Conservation (phyloP, 2,113 vertebrate species). For the Pogonocichla stellata region DNA sequence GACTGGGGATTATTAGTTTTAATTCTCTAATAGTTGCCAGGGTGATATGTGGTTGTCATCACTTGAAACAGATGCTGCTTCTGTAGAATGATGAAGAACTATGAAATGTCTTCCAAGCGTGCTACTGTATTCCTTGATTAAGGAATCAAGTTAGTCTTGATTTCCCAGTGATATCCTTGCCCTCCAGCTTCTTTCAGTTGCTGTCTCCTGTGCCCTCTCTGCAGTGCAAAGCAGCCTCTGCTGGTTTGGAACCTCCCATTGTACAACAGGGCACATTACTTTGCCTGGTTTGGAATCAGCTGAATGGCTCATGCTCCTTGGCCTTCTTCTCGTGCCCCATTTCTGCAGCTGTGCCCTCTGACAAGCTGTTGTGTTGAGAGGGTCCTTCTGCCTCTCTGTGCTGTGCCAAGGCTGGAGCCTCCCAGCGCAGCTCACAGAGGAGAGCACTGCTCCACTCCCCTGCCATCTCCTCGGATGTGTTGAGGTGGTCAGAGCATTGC, state of each 20-base stretch:
- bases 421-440: background rate
- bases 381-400: background rate
- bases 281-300: background rate
- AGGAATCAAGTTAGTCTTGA: background rate
- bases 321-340: background rate
- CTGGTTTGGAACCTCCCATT: background rate
- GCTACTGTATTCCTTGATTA: background rate
- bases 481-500: background rate
- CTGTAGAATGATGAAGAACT: background rate
- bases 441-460: rapidly evolving
- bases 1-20: background rate
- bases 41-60: background rate
- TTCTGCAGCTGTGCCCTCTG: background rate
- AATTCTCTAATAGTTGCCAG: background rate
- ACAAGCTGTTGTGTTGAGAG: background rate
- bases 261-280: background rate
- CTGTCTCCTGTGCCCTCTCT: background rate
- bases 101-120: background rate
- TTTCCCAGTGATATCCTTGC: background rate
- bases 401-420: background rate
- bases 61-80: background rate
- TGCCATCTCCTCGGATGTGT: rapidly evolving
- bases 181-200: rapidly evolving
- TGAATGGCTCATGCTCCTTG: background rate
- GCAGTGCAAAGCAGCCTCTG: rapidly evolving